Conservation (phyloP, 2,888 invertebrate species). For the Campoplex nolae region DNA sequence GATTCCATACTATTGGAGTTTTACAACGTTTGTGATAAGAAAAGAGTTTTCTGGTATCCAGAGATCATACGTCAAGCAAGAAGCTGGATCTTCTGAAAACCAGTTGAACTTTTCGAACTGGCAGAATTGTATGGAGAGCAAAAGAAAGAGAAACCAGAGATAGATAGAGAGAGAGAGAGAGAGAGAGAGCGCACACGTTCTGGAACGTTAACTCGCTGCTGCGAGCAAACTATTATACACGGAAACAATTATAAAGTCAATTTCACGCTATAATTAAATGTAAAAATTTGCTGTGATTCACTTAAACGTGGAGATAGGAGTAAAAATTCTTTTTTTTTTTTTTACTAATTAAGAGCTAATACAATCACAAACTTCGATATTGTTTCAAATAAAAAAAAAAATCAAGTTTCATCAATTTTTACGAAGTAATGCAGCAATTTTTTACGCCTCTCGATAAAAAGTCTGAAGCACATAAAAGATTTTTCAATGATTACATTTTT, state of each 20-base stretch:
- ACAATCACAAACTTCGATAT: neutral
- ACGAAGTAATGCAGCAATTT: too few relatives aligned
- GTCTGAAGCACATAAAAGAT: too few relatives aligned
- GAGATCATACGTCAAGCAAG: slow-evolving; percentile 2
- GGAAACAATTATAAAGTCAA: neutral
- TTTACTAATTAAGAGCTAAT: neutral
- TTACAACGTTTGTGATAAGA: neutral
- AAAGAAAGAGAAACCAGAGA: slow-evolving; percentile 3
- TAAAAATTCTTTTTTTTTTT: neutral
- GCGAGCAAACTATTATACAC: neutral
- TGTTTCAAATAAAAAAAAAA: too few relatives aligned
- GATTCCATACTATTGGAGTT: neutral
- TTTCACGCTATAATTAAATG: neutral
- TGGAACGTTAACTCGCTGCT: neutral
- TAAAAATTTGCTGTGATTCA: neutral
- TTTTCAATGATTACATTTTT: too few relatives aligned
- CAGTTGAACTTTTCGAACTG: neutral
- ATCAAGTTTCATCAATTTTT: too few relatives aligned
- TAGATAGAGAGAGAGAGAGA: neutral
- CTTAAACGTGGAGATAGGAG: neutral
- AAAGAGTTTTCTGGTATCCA: neutral
- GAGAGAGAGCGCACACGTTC: neutral
- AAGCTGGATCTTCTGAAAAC: slow-evolving; percentile 19
- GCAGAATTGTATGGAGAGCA: neutral
- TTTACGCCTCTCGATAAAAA: too few relatives aligned